Evolutionary conservation across 2,113 vertebrate species (phyloP).

Genomic region (Hyla sarda): DNA sequence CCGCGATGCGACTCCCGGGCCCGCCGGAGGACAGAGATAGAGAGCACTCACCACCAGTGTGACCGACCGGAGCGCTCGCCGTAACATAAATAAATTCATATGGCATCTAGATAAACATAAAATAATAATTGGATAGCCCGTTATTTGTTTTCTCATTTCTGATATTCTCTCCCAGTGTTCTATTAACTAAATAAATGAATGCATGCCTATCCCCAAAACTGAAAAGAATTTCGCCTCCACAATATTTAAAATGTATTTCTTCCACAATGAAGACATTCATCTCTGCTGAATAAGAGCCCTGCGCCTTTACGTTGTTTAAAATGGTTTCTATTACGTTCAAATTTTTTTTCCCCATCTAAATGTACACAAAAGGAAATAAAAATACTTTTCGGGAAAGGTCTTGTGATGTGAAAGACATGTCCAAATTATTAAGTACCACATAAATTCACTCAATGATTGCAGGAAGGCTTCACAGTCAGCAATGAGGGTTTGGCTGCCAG

Average conservation of each 20-base stretch:
- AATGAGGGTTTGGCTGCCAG: background rate
- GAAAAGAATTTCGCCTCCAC: background rate
- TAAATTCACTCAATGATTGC: background rate
- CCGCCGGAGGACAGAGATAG: too few relatives aligned
- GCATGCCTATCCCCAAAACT: background rate
- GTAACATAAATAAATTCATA: too few relatives aligned
- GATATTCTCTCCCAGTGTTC: background rate
- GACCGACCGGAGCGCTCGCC: too few relatives aligned
- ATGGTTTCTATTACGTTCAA: background rate
- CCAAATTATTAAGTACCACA: background rate
- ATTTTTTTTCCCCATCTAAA: background rate
- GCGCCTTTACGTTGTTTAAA: background rate
- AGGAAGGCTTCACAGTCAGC: background rate
- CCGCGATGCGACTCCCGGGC: too few relatives aligned
- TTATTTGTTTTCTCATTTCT: background rate
- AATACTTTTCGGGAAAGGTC: background rate
- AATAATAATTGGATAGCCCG: background rate
- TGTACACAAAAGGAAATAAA: background rate
- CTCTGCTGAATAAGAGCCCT: background rate
- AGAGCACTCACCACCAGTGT: too few relatives aligned
- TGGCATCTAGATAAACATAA: too few relatives aligned
- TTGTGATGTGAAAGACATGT: background rate
- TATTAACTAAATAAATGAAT: too few relatives aligned
- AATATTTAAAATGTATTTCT: background rate
- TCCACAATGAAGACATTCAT: background rate